These are phyloP conservation scores for Sciaenops ocellatus DNA, from an alignment of 2,797 vertebrate genomes.

Conservation along the genomic window DNA sequence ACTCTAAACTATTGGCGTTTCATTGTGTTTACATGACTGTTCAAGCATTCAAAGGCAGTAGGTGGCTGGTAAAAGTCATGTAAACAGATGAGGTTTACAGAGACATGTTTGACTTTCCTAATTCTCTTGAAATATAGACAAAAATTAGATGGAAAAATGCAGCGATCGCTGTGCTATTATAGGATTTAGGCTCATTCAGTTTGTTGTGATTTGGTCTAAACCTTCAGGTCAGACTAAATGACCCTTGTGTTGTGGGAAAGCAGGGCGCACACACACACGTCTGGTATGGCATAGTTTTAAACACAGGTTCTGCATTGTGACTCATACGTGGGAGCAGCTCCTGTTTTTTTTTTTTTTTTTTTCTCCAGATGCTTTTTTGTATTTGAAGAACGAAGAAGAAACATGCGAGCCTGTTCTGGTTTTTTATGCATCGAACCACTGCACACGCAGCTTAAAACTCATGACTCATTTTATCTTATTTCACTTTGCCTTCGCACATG, in stretches of 20 bases:
- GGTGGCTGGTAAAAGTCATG: not conserved
- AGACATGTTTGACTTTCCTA: not conserved
- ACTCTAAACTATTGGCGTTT: not conserved
- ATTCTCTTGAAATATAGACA: not conserved
- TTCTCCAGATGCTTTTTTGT: conserved; percentile 40
- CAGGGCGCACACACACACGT: not conserved
- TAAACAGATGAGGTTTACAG: not conserved
- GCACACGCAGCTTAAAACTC: conserved; percentile 34
- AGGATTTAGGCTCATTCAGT: conserved; percentile 1
- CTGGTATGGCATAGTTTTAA: conserved; percentile 32
- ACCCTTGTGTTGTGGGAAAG: conserved; percentile 32
- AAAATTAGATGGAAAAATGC: not conserved
- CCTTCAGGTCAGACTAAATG: conserved; percentile 21
- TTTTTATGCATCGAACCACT: conserved; percentile 29
- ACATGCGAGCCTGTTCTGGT: conserved; percentile 12
- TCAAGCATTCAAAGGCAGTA: not conserved
- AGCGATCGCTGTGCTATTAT: not conserved
- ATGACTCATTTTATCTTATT: conserved; percentile 24
- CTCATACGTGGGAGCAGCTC: conserved; percentile 23
- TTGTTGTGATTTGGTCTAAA: conserved; percentile 17
- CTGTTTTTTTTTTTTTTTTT: not conserved
- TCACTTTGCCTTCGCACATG: not conserved
- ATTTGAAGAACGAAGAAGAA: conserved; percentile 7
- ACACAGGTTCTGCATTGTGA: conserved; percentile 46
- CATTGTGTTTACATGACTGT: not conserved